phyloP scores from a whole-genome alignment of 2,113 vertebrate species.

The Lampris incognitus region DNA sequence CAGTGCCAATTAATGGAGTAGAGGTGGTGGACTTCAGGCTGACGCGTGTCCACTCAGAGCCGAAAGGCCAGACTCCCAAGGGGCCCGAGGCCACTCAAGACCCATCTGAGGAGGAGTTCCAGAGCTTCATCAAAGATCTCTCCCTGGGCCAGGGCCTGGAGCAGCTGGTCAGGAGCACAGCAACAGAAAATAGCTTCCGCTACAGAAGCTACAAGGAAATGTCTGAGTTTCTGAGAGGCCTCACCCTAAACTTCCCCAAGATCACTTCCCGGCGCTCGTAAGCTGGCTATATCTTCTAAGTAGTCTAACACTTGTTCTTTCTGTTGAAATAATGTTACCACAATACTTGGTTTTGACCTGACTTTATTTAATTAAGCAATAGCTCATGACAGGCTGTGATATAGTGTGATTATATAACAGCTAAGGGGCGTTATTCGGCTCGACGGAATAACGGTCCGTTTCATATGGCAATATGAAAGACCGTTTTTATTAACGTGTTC shows the following conservation, averaged over 20 bases:
- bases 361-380: no score
- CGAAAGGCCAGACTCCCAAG: conserved; percentile 63
- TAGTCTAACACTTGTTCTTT: not conserved
- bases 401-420: no score
- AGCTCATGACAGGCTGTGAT: no score
- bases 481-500: no score
- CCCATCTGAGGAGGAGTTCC: conserved; percentile 86
- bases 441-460: no score
- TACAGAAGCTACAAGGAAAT: conserved; percentile 89
- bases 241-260: conserved; percentile 91
- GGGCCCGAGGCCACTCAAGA: conserved; percentile 75
- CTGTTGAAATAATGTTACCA: no score
- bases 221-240: conserved; percentile 86
- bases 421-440: no score
- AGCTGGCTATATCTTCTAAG: not conserved
- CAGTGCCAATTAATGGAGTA: conserved; percentile 81
- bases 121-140: conserved; percentile 90
- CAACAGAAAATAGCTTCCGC: conserved; percentile 85
- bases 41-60: conserved; percentile 71
- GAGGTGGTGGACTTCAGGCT: conserved; percentile 92
- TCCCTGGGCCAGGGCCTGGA: conserved; percentile 91
- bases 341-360: not conserved
- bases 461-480: no score
- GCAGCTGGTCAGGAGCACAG: conserved; percentile 82
- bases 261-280: conserved; percentile 89